Percentiles rank a stretch among this genome's conserved stretches.
Evolutionary conservation across 2,797 vertebrate species (phyloP).

Genomic region (Triplophysa yarkandensis): DNA sequence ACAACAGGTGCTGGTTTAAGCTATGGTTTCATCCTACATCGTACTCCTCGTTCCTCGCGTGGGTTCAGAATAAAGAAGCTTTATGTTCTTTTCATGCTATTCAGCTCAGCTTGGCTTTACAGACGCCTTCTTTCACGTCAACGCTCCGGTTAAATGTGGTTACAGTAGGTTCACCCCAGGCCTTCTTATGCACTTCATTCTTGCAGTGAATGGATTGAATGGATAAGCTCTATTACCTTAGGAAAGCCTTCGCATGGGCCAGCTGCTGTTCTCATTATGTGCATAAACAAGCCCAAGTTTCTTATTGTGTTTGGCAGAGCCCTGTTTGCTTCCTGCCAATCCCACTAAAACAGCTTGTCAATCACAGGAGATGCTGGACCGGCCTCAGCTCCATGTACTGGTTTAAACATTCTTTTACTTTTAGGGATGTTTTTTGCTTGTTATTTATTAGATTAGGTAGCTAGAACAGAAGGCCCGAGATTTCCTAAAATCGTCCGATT

Average conservation of each 20-base stretch:
- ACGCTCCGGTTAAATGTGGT: slow-evolving; percentile 44
- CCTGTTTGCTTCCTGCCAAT: slow-evolving; percentile 63
- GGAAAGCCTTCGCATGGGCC: slow-evolving; percentile 53
- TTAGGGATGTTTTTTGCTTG: too few relatives aligned
- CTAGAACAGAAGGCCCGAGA: too few relatives aligned
- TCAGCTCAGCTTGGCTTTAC: slow-evolving; percentile 1
- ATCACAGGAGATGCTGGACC: slow-evolving; percentile 51
- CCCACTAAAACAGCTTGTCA: slow-evolving; percentile 62
- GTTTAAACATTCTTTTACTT: slow-evolving; percentile 33
- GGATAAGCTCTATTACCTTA: slow-evolving; percentile 49
- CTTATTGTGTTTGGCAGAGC: slow-evolving; percentile 63
- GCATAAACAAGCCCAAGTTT: slow-evolving; percentile 62
- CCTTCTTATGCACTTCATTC: slow-evolving; percentile 35
- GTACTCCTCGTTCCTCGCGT: background rate
- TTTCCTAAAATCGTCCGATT: too few relatives aligned
- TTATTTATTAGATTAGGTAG: too few relatives aligned
- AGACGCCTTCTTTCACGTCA: slow-evolving; percentile 45
- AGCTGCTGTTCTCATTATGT: slow-evolving; percentile 61
- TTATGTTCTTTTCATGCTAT: background rate
- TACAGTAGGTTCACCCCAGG: slow-evolving; percentile 45
- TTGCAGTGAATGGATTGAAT: slow-evolving; percentile 46
- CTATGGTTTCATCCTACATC: background rate
- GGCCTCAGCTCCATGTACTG: slow-evolving; percentile 51
- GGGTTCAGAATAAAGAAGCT: background rate
- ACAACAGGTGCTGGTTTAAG: background rate